A percentile compares a stretch with the other conserved stretches of the same genome.
phyloP scores from a whole-genome alignment of 2,113 vertebrate species.

The Ochotona princeps region DNA sequence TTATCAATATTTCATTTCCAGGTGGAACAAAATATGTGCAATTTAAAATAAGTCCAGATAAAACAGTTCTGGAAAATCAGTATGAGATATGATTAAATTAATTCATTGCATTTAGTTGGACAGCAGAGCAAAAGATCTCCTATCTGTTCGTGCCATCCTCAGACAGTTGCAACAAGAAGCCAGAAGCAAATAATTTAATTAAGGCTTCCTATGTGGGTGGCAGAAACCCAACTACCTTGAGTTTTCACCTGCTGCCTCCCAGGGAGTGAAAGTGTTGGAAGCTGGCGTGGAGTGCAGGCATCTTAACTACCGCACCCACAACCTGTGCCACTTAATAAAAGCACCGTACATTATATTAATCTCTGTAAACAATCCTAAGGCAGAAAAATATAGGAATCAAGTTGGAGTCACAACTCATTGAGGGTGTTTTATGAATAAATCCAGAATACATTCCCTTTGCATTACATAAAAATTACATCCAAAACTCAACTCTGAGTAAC shows the following conservation, averaged over 20 bases:
- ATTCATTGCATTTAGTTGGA: no score
- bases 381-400: not conserved
- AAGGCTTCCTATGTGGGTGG: no score
- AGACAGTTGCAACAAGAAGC: no score
- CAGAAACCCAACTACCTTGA: no score
- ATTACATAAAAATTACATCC: not conserved
- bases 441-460: not conserved
- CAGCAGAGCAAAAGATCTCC: no score
- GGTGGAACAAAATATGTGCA: not conserved
- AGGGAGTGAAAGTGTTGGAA: no score
- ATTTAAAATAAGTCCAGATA: not conserved
- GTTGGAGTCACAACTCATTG: not conserved
- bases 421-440: not conserved
- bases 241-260: no score
- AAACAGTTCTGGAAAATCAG: not conserved
- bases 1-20: not conserved
- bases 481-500: not conserved
- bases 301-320: no score
- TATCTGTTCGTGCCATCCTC: no score
- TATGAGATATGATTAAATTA: no score
- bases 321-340: not conserved
- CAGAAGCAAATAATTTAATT: no score
- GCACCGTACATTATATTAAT: not conserved
- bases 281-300: no score
- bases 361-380: not conserved